Evolutionary conservation across 2,113 vertebrate genomes (phyloP).

Genomic region (Eulemur rufifrons): DNA sequence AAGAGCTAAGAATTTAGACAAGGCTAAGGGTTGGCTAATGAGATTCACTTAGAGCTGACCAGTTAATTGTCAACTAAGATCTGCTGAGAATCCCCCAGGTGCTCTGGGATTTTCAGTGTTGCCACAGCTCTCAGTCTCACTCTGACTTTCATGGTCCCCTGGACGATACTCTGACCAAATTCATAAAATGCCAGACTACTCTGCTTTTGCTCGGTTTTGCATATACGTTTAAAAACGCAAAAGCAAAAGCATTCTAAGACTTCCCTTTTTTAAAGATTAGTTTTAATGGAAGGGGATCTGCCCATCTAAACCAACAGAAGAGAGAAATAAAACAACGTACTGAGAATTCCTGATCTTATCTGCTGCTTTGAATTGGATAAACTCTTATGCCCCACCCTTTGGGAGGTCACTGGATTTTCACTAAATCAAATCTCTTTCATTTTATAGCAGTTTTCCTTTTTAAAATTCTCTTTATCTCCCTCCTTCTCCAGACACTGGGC

Average conservation of each 20-base stretch:
- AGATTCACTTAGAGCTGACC: background rate
- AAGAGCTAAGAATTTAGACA: conserved; percentile 36
- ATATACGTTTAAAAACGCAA: background rate
- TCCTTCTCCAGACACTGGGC: background rate
- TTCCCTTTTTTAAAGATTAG: background rate
- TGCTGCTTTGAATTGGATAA: background rate
- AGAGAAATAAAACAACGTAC: background rate
- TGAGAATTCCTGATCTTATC: background rate
- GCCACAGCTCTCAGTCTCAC: background rate
- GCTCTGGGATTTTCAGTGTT: background rate
- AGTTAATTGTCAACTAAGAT: background rate
- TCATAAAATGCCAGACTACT: conserved; percentile 10
- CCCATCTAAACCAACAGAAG: background rate
- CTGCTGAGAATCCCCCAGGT: background rate
- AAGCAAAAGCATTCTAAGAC: background rate
- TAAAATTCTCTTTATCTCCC: conserved; percentile 11
- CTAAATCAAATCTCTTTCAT: conserved; percentile 13
- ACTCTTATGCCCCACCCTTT: background rate
- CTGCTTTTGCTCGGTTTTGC: conserved; percentile 1
- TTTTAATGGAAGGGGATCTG: background rate
- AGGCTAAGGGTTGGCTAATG: background rate
- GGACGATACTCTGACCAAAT: conserved; percentile 1
- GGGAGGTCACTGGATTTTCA: background rate
- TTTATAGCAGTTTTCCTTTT: background rate
- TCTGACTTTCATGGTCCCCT: background rate